Conservation (phyloP, 1,140 invertebrate species). For the Scylla paramamosain region DNA sequence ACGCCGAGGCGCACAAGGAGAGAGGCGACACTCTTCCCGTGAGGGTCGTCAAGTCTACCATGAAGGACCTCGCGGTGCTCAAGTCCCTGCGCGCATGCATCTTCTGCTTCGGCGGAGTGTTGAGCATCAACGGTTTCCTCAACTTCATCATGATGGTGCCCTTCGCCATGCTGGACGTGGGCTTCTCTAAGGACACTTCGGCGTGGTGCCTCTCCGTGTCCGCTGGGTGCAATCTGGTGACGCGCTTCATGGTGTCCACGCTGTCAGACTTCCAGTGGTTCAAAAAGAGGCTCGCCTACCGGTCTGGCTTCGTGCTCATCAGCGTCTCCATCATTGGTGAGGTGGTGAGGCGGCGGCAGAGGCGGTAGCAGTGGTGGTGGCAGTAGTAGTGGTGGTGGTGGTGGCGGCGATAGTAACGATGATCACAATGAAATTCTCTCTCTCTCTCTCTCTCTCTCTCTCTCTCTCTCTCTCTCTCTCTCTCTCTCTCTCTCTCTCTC, state of each 20-base stretch:
- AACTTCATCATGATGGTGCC: slow-evolving; percentile 63
- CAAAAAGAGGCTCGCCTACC: slow-evolving; percentile 43
- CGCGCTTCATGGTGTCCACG: not conserved
- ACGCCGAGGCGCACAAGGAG: not conserved
- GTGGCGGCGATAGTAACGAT: too few relatives aligned
- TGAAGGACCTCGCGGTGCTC: not conserved
- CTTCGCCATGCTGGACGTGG: slow-evolving; percentile 53
- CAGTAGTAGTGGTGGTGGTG: not conserved
- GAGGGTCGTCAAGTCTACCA: not conserved
- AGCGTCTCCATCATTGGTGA: not conserved
- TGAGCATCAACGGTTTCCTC: not conserved
- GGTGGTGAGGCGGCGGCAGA: not conserved
- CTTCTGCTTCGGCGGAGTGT: not conserved
- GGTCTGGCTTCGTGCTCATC: not conserved
- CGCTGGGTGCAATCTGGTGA: slow-evolving; percentile 48
- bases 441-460: not conserved
- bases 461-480: not conserved
- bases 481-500: not conserved
- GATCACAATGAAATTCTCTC: too few relatives aligned
- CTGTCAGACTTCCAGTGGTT: slow-evolving; percentile 38
- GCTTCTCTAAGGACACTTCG: slow-evolving; percentile 7
- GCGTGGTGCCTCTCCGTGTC: slow-evolving; percentile 57
- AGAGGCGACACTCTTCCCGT: not conserved
- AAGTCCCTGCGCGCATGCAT: slow-evolving; percentile 16
- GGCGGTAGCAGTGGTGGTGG: not conserved